A percentile compares a stretch with the other conserved stretches of the same genome.
Evolutionary conservation across 2,888 invertebrate species (phyloP).

Genomic region (Nomada hirtipes): DNA sequence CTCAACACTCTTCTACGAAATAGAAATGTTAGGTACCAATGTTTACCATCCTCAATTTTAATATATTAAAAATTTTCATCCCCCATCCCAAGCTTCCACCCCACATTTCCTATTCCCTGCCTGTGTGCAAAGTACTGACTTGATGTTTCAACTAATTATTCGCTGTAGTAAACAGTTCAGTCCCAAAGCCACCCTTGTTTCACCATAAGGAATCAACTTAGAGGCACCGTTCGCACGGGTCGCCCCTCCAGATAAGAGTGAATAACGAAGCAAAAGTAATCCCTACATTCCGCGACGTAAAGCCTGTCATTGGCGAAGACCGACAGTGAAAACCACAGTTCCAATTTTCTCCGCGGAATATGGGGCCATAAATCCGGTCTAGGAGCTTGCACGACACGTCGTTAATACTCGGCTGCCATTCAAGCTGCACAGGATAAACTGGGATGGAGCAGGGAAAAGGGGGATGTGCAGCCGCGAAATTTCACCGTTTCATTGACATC

Average conservation of each 20-base stretch:
- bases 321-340: slow-evolving; percentile 47
- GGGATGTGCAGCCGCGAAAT: slow-evolving; percentile 48
- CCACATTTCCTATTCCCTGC: too few relatives aligned
- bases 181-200: neutral
- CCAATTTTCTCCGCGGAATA: slow-evolving; percentile 58
- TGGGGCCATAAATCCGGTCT: slow-evolving; percentile 52
- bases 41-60: too few relatives aligned
- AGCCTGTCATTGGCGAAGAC: slow-evolving; percentile 17
- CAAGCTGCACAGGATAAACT: slow-evolving; percentile 18
- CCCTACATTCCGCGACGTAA: slow-evolving; percentile 20
- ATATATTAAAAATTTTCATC: too few relatives aligned
- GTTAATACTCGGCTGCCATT: slow-evolving; percentile 56
- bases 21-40: too few relatives aligned
- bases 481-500: slow-evolving; percentile 65
- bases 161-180: neutral
- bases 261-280: slow-evolving; percentile 38
- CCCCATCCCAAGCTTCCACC: too few relatives aligned
- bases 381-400: slow-evolving; percentile 49
- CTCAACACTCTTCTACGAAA: too few relatives aligned
- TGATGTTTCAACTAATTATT: neutral
- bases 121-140: too few relatives aligned
- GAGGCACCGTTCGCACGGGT: neutral
- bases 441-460: neutral
- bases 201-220: neutral
- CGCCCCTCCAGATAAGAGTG: neutral